These are phyloP conservation scores for Axinella damicornis DNA, from an alignment of 37 sponge, comb jelly and placozoan genomes.

Conservation along the genomic window DNA sequence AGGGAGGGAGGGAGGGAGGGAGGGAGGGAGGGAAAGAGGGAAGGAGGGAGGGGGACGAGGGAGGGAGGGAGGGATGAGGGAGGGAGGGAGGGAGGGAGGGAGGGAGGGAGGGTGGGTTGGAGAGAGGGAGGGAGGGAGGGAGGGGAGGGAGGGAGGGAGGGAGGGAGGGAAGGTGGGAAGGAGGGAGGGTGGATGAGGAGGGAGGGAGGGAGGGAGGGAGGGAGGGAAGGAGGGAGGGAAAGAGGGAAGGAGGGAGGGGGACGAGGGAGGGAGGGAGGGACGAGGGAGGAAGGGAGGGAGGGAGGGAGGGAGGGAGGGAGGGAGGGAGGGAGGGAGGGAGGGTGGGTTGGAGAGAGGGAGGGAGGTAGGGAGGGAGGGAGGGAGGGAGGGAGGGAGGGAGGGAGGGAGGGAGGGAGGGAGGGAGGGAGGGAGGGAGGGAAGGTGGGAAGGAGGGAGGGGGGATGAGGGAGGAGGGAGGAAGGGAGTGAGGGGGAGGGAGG, in stretches of 20 bases:
- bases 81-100: not conserved
- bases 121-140: too few species aligned
- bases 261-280: too few species aligned
- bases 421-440: too few species aligned
- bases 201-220: not conserved
- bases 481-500: too few species aligned
- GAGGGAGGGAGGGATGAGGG: not conserved
- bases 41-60: not conserved
- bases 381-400: too few species aligned
- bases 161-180: too few species aligned
- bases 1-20: not conserved
- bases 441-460: too few species aligned
- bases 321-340: not conserved
- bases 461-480: not conserved
- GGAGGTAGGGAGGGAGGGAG: conserved; percentile 3
- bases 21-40: not conserved
- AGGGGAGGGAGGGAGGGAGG: too few species aligned
- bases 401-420: too few species aligned
- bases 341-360: not conserved
- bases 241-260: not conserved
- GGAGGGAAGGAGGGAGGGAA: not conserved
- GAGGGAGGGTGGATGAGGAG: too few species aligned
- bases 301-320: not conserved
- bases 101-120: too few species aligned
- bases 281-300: not conserved